Evolutionary conservation across 2,113 vertebrate genomes (phyloP).

Genomic region (Cyanocitta stelleri): DNA sequence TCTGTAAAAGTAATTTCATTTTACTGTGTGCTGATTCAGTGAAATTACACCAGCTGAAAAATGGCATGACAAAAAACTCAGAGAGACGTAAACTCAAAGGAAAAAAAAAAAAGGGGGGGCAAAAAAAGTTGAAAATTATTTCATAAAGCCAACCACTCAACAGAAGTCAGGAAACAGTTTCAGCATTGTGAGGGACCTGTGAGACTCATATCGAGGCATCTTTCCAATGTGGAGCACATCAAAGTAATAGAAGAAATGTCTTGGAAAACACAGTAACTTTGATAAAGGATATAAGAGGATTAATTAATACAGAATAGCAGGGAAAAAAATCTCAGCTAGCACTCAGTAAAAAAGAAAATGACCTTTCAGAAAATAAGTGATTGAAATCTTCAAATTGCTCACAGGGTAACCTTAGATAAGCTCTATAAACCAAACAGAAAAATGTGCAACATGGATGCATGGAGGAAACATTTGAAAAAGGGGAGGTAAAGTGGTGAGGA

Average conservation of each 20-base stretch:
- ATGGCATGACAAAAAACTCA: not conserved
- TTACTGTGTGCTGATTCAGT: not conserved
- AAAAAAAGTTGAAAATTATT: not conserved
- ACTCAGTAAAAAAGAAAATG: not conserved
- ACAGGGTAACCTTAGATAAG: not conserved
- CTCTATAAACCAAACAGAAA: not conserved
- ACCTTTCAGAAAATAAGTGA: not conserved
- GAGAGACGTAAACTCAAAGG: not conserved
- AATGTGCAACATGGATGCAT: not conserved
- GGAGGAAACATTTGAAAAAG: not conserved
- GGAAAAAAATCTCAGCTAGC: not conserved
- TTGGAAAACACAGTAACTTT: not conserved
- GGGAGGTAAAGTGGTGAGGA: not conserved
- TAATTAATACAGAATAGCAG: constrained; percentile 3
- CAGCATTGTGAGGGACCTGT: not conserved
- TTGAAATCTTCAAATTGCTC: constrained; percentile 9
- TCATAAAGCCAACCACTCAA: not conserved
- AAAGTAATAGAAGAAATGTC: not conserved
- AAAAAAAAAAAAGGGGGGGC: not conserved
- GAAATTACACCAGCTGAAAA: not conserved
- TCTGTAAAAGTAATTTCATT: not conserved
- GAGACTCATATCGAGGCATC: not conserved
- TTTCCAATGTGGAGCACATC: not conserved
- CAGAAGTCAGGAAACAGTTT: not conserved
- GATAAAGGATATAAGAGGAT: not conserved